Evolutionary conservation across 2,797 vertebrate genomes (phyloP), one percentile per base, ranked within the genome.

Genomic region (Chelidonichthys spinosus): DNA sequence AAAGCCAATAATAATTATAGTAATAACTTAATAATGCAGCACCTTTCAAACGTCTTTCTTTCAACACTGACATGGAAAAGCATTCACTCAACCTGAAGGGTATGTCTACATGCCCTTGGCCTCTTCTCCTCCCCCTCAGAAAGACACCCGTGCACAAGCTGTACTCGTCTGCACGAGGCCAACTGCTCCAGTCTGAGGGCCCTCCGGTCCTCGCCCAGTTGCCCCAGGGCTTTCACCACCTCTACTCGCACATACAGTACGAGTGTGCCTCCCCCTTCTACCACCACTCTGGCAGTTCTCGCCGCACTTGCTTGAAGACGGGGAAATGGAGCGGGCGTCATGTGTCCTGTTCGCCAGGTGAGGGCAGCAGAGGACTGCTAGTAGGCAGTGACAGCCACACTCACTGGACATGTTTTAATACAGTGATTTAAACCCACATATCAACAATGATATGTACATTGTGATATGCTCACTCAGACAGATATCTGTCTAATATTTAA

Each of bases 281-380:
- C 89, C 96, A 95, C 6, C 97, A 97, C 85, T 90, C 95, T 44
- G 98, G 98, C 59, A 99, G 98, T 85, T 86, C 96, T 73, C 95
- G 96, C 4, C 96, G 98, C 70, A 99, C 97, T 0, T 99, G 98
- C 87, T 90, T 99, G 44, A 97, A 96, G 91, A 98, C 97, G 0
- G 98, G 98, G 2, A 99, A 98, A 85, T 99, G 98, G 98, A 99
- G 98, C 15, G 98, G 98, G 32, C 96, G 96, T 64, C 96, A 98
- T 74, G 97, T 98, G 11, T 95, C 97, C 67, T 99, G 98, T 76
- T 92, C 97, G 76, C 98, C 98, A 89, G 97, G 98, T 99, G 96
- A 96, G 96, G 95, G 79, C 88, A 89, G 89, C 84, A 92, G 72
- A 88, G 63, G 40, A 79, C 53, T 35, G 60, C 60, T 43, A 52